phyloP scores from a whole-genome alignment of 2,113 vertebrate species.

The Chloroceryle aenea region DNA sequence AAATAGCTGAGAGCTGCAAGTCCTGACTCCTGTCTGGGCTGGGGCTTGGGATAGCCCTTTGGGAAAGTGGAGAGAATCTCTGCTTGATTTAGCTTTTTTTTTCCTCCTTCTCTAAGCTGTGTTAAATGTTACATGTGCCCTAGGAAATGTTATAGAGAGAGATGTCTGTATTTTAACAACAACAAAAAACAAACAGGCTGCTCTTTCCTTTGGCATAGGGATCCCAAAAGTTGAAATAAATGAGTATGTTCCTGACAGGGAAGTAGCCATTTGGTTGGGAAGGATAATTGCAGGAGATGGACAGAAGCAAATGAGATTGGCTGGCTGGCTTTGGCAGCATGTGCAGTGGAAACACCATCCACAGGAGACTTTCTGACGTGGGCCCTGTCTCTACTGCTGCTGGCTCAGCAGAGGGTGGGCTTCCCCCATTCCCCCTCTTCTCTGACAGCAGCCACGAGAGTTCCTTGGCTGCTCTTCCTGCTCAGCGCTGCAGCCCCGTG shows the following conservation, averaged over 20 bases:
- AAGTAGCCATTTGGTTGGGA: not conserved
- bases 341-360: not conserved
- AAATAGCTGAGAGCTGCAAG: conserved; percentile 19
- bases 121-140: not conserved
- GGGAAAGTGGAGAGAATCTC: not conserved
- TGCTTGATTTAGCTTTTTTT: not conserved
- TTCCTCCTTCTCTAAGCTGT: not conserved
- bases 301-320: not conserved
- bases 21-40: not conserved
- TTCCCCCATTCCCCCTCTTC: not conserved
- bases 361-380: not conserved
- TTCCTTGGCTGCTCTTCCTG: not conserved
- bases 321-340: not conserved
- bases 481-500: not conserved
- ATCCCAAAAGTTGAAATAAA: not conserved
- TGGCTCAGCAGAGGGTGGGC: not conserved
- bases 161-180: not conserved
- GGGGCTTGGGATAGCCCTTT: not conserved
- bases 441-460: not conserved
- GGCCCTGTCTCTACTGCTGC: not conserved
- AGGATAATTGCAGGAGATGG: not conserved
- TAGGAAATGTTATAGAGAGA: not conserved
- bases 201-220: not conserved
- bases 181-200: not conserved
- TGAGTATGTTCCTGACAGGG: not conserved